Conservation (phyloP, 2,113 vertebrate species). For the Mobula birostris region DNA sequence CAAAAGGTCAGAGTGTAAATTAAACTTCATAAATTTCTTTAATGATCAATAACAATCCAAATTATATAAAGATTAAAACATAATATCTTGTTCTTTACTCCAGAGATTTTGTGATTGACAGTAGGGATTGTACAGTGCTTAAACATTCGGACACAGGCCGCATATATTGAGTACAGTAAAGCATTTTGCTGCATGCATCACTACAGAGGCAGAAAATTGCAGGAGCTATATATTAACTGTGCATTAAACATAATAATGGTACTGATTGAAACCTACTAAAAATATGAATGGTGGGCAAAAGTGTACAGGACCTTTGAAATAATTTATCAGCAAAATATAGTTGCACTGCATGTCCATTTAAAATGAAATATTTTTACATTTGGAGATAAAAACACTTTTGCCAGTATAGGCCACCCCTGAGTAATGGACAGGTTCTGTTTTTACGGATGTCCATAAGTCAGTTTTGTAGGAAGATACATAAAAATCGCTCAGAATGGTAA, state of each 20-base stretch:
- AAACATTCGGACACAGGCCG: neutral
- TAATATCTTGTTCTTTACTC: neutral
- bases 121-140: neutral
- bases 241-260: neutral
- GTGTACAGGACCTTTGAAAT: neutral
- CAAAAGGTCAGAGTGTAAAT: neutral
- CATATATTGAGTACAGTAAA: neutral
- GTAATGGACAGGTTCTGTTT: no score
- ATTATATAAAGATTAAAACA: neutral
- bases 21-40: neutral
- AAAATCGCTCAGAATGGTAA: no score
- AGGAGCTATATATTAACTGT: slow-evolving; percentile 2
- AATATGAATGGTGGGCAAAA: neutral
- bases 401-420: neutral
- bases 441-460: no score
- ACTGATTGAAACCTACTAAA: neutral
- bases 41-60: neutral
- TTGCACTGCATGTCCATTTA: neutral
- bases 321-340: slow-evolving; percentile 8
- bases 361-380: slow-evolving; percentile 2
- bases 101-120: neutral
- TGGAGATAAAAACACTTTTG: neutral
- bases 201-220: slow-evolving; percentile 14
- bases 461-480: no score
- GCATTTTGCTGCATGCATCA: slow-evolving; percentile 24